Percentiles rank a stretch among this genome's conserved stretches.
Evolutionary conservation across 1,140 invertebrate species (phyloP).

Genomic region (Atta texana): DNA sequence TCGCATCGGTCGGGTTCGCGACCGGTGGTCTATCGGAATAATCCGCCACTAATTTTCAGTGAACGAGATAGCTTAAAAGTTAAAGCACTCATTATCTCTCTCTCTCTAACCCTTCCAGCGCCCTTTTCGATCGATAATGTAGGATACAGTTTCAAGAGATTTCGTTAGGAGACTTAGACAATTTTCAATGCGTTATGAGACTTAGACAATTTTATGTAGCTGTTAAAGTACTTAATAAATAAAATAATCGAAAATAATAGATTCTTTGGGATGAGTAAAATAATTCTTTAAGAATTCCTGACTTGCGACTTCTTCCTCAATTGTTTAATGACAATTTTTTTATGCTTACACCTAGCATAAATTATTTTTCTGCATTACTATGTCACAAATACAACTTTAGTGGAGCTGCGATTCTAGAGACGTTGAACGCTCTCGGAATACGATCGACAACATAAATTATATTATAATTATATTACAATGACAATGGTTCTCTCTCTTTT

Average conservation of each 20-base stretch:
- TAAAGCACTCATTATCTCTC: conserved; percentile 19
- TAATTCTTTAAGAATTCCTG: not conserved
- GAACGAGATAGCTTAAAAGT: conserved; percentile 41
- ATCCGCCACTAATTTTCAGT: conserved; percentile 68
- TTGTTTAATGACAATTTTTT: not conserved
- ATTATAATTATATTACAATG: not conserved
- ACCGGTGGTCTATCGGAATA: conserved; percentile 64
- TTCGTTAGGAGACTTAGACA: not conserved
- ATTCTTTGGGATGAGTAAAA: not conserved
- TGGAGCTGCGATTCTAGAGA: not conserved
- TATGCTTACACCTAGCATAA: not conserved
- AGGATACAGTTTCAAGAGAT: not conserved
- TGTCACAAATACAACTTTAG: not conserved
- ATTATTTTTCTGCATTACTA: not conserved
- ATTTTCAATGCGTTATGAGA: not conserved
- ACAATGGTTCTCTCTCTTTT: not conserved
- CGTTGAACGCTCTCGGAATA: not conserved
- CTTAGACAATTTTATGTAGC: not conserved
- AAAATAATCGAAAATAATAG: not conserved
- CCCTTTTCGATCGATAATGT: not conserved
- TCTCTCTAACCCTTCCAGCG: not conserved
- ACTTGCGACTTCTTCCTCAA: not conserved
- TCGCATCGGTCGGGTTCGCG: conserved; percentile 68
- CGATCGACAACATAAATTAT: not conserved
- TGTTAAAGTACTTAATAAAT: not conserved